phyloP scores from a whole-genome alignment of 2,113 vertebrate genomes.

The Anthoscopus minutus region DNA sequence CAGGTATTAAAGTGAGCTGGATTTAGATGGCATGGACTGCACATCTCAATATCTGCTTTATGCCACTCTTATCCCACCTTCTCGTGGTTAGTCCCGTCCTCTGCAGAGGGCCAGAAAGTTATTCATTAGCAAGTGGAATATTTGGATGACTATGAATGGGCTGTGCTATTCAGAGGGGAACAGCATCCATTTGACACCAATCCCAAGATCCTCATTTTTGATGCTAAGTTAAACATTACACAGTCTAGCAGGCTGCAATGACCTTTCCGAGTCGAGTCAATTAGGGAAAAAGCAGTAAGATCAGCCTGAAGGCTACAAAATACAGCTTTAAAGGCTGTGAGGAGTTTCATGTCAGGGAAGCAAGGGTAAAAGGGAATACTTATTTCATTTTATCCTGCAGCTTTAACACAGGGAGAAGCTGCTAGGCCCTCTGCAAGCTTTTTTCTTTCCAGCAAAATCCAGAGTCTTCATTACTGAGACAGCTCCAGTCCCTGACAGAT shows the following conservation, averaged over 20 bases:
- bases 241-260: background rate
- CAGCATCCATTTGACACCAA: constrained; percentile 24
- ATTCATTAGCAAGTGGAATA: constrained; percentile 16
- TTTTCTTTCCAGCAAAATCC: background rate
- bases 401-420: background rate
- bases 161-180: constrained; percentile 10
- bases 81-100: background rate
- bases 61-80: background rate
- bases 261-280: background rate
- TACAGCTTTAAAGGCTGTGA: background rate
- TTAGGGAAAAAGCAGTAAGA: background rate
- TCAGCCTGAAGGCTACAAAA: background rate
- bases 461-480: background rate
- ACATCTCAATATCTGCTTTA: constrained; percentile 18
- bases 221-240: constrained; percentile 51
- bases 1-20: background rate
- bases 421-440: background rate
- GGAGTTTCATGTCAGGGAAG: background rate
- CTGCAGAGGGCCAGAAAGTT: constrained; percentile 19
- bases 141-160: constrained; percentile 50
- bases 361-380: background rate
- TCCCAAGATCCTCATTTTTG: constrained; percentile 12
- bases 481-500: background rate
- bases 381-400: background rate
- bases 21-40: background rate